Percentiles rank a stretch among this genome's conserved stretches.
phyloP scores from a whole-genome alignment of 2,113 vertebrate species.

The Pseudorectes ferrugineus region DNA sequence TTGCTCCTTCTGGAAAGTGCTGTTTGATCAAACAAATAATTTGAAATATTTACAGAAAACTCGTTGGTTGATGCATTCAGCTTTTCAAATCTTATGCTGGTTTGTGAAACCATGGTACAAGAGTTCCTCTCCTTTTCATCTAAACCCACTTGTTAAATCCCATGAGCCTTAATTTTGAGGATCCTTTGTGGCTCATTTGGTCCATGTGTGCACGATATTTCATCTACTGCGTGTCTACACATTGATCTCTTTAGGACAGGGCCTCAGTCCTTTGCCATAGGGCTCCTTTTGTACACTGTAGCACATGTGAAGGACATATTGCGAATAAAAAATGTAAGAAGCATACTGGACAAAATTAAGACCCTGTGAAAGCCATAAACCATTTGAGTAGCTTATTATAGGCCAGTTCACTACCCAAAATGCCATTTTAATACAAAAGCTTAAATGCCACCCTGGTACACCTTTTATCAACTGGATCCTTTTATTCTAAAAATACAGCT shows the following conservation, averaged over 20 bases:
- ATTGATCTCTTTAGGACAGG: neutral
- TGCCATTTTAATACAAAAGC: neutral
- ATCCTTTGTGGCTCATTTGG: neutral
- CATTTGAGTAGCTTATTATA: neutral
- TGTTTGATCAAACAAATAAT: neutral
- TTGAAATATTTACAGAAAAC: neutral
- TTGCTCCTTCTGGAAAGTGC: neutral
- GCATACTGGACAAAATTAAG: neutral
- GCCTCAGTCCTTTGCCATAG: neutral
- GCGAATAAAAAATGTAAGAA: neutral
- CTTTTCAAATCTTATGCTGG: neutral
- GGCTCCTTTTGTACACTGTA: neutral
- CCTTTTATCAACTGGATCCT: neutral
- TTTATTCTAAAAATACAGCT: neutral
- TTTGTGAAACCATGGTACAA: neutral
- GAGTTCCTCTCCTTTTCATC: neutral
- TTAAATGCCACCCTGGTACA: neutral
- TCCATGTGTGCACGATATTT: neutral
- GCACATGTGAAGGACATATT: neutral
- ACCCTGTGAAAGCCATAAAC: neutral
- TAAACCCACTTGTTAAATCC: neutral
- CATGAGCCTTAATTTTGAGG: neutral
- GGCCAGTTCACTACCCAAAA: neutral
- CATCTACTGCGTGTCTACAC: neutral
- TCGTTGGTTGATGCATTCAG: neutral